Percentiles rank a stretch among this genome's conserved stretches.
Conservation (phyloP, 2,113 vertebrate species). For the Pardalotus punctatus region DNA sequence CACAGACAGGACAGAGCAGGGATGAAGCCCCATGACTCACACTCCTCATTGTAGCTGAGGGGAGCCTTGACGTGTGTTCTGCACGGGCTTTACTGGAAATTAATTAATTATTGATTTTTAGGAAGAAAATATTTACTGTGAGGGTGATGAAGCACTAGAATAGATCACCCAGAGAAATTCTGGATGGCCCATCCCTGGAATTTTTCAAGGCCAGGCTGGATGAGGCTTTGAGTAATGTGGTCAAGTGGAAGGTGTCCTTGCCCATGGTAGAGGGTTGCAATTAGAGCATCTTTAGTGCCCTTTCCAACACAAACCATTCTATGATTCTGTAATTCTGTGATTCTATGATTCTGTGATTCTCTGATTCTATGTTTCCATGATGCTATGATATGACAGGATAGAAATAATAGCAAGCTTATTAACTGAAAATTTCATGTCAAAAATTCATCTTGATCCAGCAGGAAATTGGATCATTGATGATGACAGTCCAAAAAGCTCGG, state of each 20-base stretch:
- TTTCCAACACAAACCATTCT: neutral
- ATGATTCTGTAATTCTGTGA: neutral
- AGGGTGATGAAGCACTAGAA: neutral
- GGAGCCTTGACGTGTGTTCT: neutral
- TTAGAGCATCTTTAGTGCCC: neutral
- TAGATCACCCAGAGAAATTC: neutral
- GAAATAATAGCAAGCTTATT: neutral
- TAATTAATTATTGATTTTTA: neutral
- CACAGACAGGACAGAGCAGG: neutral
- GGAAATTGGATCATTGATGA: neutral
- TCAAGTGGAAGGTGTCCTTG: neutral
- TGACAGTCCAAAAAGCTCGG: neutral
- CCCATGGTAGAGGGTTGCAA: neutral
- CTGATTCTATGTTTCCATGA: neutral
- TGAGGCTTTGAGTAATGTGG: neutral
- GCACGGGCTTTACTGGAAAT: accelerated
- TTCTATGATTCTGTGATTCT: neutral
- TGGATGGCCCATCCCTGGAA: neutral
- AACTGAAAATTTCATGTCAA: neutral
- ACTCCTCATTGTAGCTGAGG: neutral
- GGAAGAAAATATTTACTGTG: neutral
- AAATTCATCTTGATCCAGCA: neutral
- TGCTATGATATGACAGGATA: too few species aligned
- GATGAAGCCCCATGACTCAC: neutral
- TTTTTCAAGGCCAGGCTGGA: neutral